Evolutionary conservation across 2,113 vertebrate genomes (phyloP), one percentile per base, ranked within the genome.

Genomic region (Chaetodon trifascialis): DNA sequence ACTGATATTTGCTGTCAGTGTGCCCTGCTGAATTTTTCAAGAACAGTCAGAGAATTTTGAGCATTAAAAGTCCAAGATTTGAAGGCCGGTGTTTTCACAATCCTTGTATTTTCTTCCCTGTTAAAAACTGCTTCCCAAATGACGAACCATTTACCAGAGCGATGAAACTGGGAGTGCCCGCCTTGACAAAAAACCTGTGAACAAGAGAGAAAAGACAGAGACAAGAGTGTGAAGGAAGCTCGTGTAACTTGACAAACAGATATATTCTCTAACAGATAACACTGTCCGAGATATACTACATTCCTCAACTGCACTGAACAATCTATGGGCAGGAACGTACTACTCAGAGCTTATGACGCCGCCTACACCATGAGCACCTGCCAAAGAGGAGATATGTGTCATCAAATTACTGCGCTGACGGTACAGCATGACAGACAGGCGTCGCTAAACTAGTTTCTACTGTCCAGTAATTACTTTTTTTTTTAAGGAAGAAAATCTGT

Each of bases 111-210:
- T 94, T 97, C 93, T 93, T 98, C 59, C 90, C 94, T 12, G 75
- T 92, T 82, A 98, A 93, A 84, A 96, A 99, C 77, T 95, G 94
- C 92, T 93, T 93, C 4, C 74, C 94, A 89, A 97, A 99, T 1
- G 93, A 40, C 1, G 97, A 97, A 40, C 6, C 85, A 17, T 95
- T 94, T 2, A 95, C 97, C 88, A 97, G 91, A 9, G 97, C 76
- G 60, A 98, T 90, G 87, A 99, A 96, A 1, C 95, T 92, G 0
- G 97, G 97, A 0, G 95, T 96, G 46, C 97, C 96, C 0, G 94
- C 95, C 89, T 97, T 98, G 10, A 99, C 93, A 42, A 94, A 95
- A 88, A 89, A 98, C 94, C 98, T 99, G 95, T 38, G 65, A 64
- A 95, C 86, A 77, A 58, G 90, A 49, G 7, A 80, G 30, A 85